These are phyloP conservation scores for Taeniopygia guttata DNA, from an alignment of 2,797 vertebrate genomes.

Conservation along the genomic window DNA sequence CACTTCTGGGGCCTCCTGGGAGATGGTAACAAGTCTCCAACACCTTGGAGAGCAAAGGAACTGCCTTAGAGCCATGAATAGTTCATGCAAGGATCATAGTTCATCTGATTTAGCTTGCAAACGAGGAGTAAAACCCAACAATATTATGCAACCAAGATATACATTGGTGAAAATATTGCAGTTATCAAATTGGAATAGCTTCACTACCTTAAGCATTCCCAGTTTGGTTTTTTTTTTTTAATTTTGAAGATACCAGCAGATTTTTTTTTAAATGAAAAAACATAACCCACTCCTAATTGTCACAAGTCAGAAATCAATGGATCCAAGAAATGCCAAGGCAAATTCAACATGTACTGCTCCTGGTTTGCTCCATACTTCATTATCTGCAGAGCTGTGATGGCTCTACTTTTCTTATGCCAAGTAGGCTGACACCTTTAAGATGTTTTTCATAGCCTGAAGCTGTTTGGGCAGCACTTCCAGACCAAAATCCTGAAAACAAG, in stretches of 20 bases:
- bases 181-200: neutral
- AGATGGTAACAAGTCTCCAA: neutral
- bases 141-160: fast-evolving
- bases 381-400: neutral
- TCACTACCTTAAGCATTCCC: neutral
- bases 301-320: neutral
- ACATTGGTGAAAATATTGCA: neutral
- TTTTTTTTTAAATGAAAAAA: neutral
- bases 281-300: neutral
- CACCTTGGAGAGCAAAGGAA: neutral
- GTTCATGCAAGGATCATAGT: fast-evolving
- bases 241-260: neutral
- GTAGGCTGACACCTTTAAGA: neutral
- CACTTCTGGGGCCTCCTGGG: neutral
- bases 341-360: neutral
- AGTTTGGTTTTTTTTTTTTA: fast-evolving
- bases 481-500: neutral
- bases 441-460: neutral
- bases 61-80: neutral
- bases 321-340: neutral
- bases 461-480: neutral
- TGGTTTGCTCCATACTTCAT: neutral
- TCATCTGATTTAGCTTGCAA: neutral
- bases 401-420: neutral
- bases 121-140: neutral